phyloP scores from a whole-genome alignment of 2,113 vertebrate species.

The Ellobius talpinus region DNA sequence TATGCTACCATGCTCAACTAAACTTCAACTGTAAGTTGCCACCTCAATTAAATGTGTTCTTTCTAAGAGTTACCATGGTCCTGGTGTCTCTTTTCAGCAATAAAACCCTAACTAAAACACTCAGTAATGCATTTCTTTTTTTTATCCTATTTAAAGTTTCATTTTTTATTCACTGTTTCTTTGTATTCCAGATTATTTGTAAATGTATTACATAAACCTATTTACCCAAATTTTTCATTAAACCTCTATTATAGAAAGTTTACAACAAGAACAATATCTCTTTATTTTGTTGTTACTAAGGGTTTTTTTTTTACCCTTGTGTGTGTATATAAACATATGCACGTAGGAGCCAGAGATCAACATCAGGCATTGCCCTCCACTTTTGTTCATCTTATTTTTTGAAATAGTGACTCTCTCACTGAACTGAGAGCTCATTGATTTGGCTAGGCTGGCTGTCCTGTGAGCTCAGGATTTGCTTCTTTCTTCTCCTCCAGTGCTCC shows the following conservation, averaged over 20 bases:
- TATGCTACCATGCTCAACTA: background rate
- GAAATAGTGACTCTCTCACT: background rate
- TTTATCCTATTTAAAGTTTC: conserved; percentile 20
- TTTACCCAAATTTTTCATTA: conserved; percentile 16
- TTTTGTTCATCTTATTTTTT: background rate
- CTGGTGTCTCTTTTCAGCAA: too few relatives aligned
- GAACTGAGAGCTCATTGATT: background rate
- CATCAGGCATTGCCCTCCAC: background rate
- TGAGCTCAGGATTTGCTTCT: background rate
- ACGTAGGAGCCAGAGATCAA: background rate
- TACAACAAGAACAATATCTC: background rate
- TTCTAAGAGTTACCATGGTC: too few relatives aligned
- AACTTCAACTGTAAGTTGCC: too few relatives aligned
- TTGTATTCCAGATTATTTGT: conserved; percentile 25
- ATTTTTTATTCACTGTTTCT: conserved; percentile 24
- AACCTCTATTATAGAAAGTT: background rate
- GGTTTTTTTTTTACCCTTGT: background rate
- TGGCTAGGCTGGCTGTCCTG: background rate
- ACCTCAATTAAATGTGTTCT: too few relatives aligned
- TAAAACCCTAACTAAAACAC: background rate
- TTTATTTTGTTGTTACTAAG: background rate
- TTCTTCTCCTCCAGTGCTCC: background rate
- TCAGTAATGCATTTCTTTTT: background rate
- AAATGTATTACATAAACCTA: conserved; percentile 16
- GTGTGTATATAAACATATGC: background rate